phyloP scores from a whole-genome alignment of 2,113 vertebrate species.

The Bombycilla garrulus region DNA sequence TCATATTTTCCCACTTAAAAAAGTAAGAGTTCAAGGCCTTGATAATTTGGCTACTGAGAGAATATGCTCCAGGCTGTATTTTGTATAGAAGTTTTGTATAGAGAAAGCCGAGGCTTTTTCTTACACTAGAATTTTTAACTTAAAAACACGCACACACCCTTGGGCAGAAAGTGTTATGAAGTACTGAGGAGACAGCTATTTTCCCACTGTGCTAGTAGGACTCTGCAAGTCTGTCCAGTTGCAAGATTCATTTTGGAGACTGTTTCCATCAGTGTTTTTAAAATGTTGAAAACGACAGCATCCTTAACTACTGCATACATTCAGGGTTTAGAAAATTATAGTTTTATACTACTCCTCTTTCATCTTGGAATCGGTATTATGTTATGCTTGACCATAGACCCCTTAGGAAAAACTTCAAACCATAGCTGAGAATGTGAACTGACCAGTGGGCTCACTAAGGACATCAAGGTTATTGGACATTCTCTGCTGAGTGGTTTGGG shows the following conservation, averaged over 20 bases:
- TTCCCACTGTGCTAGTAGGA: neutral
- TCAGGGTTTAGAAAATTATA: neutral
- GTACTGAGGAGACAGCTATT: neutral
- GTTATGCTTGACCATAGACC: neutral
- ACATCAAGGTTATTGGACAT: neutral
- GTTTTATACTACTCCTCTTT: neutral
- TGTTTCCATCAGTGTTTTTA: neutral
- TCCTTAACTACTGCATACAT: neutral
- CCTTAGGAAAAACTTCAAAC: neutral
- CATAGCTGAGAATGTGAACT: neutral
- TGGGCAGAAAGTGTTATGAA: neutral
- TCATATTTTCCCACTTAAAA: constrained; percentile 27
- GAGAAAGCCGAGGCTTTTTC: neutral
- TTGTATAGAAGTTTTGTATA: neutral
- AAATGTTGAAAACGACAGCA: neutral
- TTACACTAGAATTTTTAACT: neutral
- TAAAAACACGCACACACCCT: neutral
- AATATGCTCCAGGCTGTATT: constrained; percentile 1
- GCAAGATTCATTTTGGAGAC: neutral
- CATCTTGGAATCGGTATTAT: neutral
- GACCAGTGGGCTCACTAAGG: neutral
- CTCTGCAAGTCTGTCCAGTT: neutral
- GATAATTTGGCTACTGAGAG: neutral
- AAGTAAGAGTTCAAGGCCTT: constrained; percentile 26
- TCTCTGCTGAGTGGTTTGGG: neutral